These are phyloP conservation scores for Tetrax tetrax DNA, from an alignment of 2,113 vertebrate genomes.

Conservation along the genomic window DNA sequence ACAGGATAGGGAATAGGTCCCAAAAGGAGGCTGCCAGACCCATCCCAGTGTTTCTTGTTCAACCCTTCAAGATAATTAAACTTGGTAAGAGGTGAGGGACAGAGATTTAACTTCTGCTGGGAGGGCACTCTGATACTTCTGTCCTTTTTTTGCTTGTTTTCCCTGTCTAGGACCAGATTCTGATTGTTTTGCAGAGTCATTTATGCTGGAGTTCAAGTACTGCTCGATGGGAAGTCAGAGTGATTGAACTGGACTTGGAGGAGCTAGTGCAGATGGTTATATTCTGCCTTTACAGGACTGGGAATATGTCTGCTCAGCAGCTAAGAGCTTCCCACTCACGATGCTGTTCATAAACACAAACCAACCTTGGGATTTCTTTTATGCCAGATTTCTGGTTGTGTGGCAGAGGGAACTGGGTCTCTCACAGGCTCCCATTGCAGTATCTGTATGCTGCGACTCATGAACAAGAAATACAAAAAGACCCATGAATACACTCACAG, in stretches of 20 bases:
- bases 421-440: background rate
- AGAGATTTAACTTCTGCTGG: background rate
- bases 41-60: background rate
- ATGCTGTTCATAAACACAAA: background rate
- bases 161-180: background rate
- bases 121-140: background rate
- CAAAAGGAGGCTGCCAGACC: background rate
- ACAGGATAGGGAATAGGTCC: background rate
- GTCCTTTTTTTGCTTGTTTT: background rate
- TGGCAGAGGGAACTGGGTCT: background rate
- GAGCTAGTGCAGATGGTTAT: background rate
- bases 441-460: background rate
- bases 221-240: background rate
- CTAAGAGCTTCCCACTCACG: background rate
- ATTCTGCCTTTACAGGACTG: background rate
- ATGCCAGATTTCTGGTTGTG: background rate
- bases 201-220: background rate
- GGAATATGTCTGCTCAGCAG: background rate
- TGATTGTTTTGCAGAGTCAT: background rate
- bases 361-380: background rate
- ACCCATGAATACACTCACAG: rapidly evolving
- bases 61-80: background rate
- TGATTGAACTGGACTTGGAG: background rate
- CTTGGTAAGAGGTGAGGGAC: background rate
- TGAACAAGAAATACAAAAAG: background rate